A percentile compares a stretch with the other conserved stretches of the same genome.
These are phyloP conservation scores for Hipparchia sbordonii DNA, from an alignment of 2,888 invertebrate genomes.

Conservation along the genomic window DNA sequence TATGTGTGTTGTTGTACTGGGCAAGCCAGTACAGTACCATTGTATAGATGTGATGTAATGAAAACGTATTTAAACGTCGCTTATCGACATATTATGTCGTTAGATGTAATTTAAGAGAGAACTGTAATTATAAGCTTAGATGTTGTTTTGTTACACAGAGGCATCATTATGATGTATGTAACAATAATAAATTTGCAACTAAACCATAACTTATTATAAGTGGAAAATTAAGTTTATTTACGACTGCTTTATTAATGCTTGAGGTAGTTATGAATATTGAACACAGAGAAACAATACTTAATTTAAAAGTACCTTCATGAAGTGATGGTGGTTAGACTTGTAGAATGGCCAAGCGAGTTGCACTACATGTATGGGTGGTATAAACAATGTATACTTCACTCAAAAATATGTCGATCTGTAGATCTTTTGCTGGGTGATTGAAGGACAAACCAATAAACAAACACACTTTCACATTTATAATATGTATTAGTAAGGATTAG, in stretches of 20 bases:
- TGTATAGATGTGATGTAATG: constrained; percentile 5
- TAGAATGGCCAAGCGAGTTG: too few relatives aligned
- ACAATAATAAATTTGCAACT: background rate
- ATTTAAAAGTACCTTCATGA: too few relatives aligned
- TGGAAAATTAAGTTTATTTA: background rate
- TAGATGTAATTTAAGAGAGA: constrained; percentile 1
- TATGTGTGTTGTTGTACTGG: too few relatives aligned
- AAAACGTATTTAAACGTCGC: background rate
- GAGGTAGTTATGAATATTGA: background rate
- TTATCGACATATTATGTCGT: background rate
- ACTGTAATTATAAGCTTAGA: background rate
- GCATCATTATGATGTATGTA: background rate
- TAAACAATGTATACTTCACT: too few relatives aligned
- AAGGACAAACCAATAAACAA: too few relatives aligned
- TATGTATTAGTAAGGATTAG: too few relatives aligned
- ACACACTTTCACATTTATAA: too few relatives aligned
- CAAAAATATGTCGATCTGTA: too few relatives aligned
- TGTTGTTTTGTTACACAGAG: constrained; percentile 2
- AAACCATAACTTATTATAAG: background rate
- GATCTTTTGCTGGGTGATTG: too few relatives aligned
- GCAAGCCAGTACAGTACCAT: too few relatives aligned
- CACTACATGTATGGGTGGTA: too few relatives aligned
- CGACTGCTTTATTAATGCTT: background rate
- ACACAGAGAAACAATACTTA: background rate
- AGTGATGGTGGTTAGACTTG: too few relatives aligned